Conservation (phyloP, 2,888 invertebrate species). For the Amblyjoppa proteus region DNA sequence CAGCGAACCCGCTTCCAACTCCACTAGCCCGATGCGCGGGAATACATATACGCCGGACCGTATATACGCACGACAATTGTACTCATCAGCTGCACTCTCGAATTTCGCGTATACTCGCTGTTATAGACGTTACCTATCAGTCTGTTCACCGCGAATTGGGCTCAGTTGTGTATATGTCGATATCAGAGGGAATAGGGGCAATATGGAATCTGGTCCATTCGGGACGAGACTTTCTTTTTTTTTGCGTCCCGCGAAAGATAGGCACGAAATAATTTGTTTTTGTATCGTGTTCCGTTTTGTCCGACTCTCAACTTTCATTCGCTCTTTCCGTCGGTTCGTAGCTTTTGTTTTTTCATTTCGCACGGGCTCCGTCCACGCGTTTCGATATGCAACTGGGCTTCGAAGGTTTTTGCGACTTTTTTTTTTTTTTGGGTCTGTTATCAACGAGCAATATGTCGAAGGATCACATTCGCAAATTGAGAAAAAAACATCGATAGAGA, state of each 20-base stretch:
- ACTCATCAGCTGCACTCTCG: constrained; percentile 41
- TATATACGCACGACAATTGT: neutral
- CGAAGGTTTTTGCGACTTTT: neutral
- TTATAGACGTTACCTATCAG: constrained; percentile 8
- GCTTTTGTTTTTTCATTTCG: neutral
- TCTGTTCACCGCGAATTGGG: neutral
- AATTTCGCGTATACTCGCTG: constrained; percentile 16
- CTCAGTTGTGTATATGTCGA: neutral
- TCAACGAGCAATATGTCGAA: constrained; percentile 29
- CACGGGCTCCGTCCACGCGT: neutral
- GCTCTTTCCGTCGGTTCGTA: neutral
- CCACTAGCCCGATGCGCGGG: neutral
- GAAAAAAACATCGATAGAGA: constrained; percentile 20
- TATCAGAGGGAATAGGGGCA: neutral
- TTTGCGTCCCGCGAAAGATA: neutral
- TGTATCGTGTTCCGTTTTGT: neutral
- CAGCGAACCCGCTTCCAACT: constrained; percentile 20
- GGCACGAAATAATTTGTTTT: neutral
- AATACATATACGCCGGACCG: neutral
- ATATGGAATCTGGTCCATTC: neutral
- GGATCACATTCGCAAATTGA: neutral
- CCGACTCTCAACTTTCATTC: neutral
- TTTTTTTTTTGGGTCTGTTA: neutral
- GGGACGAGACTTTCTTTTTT: neutral
- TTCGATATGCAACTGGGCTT: neutral